A percentile compares a stretch with the other conserved stretches of the same genome.
phyloP scores from a whole-genome alignment of 2,888 invertebrate genomes.

The Epicampocera succincta region DNA sequence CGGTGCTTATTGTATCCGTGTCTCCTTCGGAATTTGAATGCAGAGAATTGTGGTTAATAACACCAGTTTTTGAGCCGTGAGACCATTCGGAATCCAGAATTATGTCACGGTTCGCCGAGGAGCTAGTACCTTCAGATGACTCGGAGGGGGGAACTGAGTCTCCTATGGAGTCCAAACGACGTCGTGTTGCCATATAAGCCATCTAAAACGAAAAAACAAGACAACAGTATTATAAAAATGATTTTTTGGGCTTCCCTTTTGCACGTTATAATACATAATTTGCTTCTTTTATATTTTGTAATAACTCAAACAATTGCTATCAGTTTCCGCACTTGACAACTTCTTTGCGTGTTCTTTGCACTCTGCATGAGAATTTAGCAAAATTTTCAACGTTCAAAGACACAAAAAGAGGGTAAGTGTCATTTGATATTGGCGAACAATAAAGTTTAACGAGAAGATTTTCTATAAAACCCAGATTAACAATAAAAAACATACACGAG shows the following conservation, averaged over 20 bases:
- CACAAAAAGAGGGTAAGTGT: too few species aligned
- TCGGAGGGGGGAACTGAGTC: slow-evolving; percentile 83
- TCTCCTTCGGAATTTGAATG: slow-evolving; percentile 80
- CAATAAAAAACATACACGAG: too few species aligned
- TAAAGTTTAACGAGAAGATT: too few species aligned
- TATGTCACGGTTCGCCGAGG: slow-evolving; percentile 78
- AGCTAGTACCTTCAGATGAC: slow-evolving; percentile 84
- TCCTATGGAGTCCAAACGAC: slow-evolving; percentile 84
- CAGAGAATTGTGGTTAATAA: slow-evolving; percentile 76
- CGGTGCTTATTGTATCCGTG: slow-evolving; percentile 80
- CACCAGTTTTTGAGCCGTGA: slow-evolving; percentile 62
- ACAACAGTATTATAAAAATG: slow-evolving; percentile 6
- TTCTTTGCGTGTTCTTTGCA: too few species aligned
- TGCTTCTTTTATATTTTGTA: too few species aligned
- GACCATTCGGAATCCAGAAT: slow-evolving; percentile 72
- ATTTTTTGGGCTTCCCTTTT: background rate
- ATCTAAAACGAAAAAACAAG: slow-evolving; percentile 72
- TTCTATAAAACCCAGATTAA: too few species aligned
- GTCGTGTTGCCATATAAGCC: slow-evolving; percentile 80
- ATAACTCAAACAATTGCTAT: too few species aligned
- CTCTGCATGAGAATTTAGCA: too few species aligned
- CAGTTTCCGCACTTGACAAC: too few species aligned
- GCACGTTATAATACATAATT: too few species aligned
- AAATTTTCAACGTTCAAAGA: too few species aligned
- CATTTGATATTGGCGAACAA: too few species aligned